A percentile compares a stretch with the other conserved stretches of the same genome.
These are phyloP conservation scores for Anagyrus pseudococci DNA, from an alignment of 2,888 invertebrate genomes.

Conservation along the genomic window DNA sequence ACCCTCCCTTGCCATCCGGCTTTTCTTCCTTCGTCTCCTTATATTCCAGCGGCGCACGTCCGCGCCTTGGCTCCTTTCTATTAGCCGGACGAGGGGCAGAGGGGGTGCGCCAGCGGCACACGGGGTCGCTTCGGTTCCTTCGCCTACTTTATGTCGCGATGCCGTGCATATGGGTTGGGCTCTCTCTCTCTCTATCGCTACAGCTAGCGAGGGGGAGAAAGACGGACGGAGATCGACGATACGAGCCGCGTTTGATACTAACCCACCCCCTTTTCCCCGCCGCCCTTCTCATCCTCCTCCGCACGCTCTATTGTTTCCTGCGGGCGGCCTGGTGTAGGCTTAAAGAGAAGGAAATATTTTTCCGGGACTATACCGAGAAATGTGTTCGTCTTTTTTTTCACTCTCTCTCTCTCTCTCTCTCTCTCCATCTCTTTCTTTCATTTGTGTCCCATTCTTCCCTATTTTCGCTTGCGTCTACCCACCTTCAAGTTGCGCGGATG, in stretches of 20 bases:
- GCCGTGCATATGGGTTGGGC: conserved; percentile 41
- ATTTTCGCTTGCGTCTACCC: too few species aligned
- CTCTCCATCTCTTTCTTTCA: too few species aligned
- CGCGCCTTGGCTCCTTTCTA: conserved; percentile 39
- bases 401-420: too few species aligned
- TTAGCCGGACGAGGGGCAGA: conserved; percentile 36
- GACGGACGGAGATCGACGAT: background rate
- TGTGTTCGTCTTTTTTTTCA: too few species aligned
- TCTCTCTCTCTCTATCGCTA: conserved; percentile 28
- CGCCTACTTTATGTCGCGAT: conserved; percentile 32
- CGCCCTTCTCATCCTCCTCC: too few species aligned
- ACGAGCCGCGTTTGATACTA: too few species aligned
- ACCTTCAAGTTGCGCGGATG: conserved; percentile 61
- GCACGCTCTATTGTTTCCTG: conserved; percentile 15
- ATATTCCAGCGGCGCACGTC: too few species aligned
- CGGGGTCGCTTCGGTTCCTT: conserved; percentile 36
- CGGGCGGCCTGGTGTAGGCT: conserved; percentile 1
- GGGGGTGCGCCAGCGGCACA: conserved; percentile 36
- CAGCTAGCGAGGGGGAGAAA: background rate
- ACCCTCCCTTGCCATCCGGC: too few species aligned
- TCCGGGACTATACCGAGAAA: too few species aligned
- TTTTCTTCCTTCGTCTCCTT: background rate
- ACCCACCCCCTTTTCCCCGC: too few species aligned
- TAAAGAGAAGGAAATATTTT: background rate
- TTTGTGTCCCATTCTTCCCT: too few species aligned